These are phyloP conservation scores for Leptothorax acervorum DNA, from an alignment of 2,888 invertebrate species.

Conservation along the genomic window DNA sequence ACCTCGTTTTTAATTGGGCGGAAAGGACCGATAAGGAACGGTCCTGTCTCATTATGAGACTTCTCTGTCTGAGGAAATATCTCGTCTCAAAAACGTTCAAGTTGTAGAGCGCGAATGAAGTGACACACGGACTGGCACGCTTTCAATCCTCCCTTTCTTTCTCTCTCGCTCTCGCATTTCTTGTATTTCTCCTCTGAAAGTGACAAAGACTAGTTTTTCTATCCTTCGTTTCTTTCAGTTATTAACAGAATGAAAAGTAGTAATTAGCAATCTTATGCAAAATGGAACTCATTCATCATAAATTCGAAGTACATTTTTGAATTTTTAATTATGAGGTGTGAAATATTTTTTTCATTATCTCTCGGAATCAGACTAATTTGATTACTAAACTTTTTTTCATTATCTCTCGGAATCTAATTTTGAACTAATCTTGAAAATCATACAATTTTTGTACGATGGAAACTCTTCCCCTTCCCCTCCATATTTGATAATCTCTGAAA, in stretches of 20 bases:
- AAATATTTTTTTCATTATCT: constrained; percentile 16
- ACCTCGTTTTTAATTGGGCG: constrained; percentile 77
- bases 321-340: constrained; percentile 10
- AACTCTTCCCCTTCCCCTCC: background rate
- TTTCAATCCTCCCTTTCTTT: background rate
- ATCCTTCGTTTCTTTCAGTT: constrained; percentile 6
- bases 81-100: constrained; percentile 52
- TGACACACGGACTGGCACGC: constrained; percentile 32
- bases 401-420: no score
- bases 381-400: background rate
- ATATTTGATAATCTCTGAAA: background rate
- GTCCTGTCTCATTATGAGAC: constrained; percentile 66
- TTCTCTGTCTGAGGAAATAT: constrained; percentile 58
- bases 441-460: background rate
- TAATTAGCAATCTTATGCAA: constrained; percentile 24
- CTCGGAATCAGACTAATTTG: background rate
- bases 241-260: constrained; percentile 21
- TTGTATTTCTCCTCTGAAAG: constrained; percentile 17
- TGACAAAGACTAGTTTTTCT: constrained; percentile 24
- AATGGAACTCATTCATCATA: background rate
- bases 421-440: background rate
- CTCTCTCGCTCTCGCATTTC: background rate
- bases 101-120: constrained; percentile 37
- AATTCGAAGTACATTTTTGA: background rate
- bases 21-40: constrained; percentile 74